These are phyloP conservation scores for Nothura maculosa DNA, from an alignment of 2,797 vertebrate genomes.

Conservation along the genomic window DNA sequence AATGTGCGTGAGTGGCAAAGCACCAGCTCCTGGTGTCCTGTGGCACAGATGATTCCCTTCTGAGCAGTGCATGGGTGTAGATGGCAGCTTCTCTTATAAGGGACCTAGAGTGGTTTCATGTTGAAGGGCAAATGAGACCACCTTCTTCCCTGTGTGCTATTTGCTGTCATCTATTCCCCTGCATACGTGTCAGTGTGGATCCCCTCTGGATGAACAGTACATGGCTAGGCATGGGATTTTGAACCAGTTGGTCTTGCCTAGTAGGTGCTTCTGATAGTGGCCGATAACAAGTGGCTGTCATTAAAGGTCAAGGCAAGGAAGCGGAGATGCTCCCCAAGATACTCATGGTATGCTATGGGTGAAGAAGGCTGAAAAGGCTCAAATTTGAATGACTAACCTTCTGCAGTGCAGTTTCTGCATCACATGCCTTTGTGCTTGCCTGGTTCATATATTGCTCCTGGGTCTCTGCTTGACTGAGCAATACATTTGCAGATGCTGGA, in stretches of 20 bases:
- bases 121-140: rapidly evolving
- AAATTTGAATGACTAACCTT: background rate
- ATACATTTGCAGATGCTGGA: background rate
- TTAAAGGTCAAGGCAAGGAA: background rate
- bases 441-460: background rate
- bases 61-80: background rate
- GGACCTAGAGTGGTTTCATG: background rate
- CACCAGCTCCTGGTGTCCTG: background rate
- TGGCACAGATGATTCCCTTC: background rate
- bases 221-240: background rate
- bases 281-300: background rate
- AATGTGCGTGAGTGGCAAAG: rapidly evolving
- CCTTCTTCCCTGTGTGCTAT: background rate
- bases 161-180: background rate
- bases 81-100: background rate
- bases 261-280: background rate
- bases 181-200: background rate
- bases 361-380: background rate
- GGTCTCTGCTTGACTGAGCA: background rate
- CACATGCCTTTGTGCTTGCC: background rate
- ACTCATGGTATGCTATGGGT: rapidly evolving
- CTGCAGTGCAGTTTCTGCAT: background rate
- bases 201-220: background rate
- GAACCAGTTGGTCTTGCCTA: background rate
- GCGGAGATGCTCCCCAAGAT: rapidly evolving